phyloP scores from a whole-genome alignment of 1,140 invertebrate species.

The Homarus americanus region DNA sequence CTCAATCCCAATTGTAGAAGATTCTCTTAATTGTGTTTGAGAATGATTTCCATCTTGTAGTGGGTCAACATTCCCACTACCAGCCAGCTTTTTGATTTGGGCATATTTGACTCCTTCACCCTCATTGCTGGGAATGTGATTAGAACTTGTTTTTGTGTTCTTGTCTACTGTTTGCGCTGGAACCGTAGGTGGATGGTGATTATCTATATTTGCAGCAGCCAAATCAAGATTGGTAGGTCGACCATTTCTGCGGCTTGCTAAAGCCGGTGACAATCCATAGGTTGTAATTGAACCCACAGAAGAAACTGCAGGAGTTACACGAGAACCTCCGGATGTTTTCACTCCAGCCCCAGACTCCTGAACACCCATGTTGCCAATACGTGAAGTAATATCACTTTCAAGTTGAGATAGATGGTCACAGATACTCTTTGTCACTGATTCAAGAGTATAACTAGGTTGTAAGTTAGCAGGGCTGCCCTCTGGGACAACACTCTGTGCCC shows the following conservation, averaged over 20 bases:
- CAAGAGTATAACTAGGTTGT: conserved; percentile 66
- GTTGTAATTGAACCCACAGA: conserved; percentile 44
- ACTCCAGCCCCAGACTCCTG: conserved; percentile 12
- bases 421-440: conserved; percentile 73
- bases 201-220: conserved; percentile 28
- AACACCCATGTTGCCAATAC: conserved; percentile 70
- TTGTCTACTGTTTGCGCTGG: not conserved
- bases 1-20: conserved; percentile 25
- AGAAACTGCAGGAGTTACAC: conserved; percentile 12
- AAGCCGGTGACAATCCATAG: conserved; percentile 68
- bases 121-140: conserved; percentile 27
- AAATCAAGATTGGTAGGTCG: conserved; percentile 55
- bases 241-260: conserved; percentile 60
- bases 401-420: conserved; percentile 73
- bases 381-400: conserved; percentile 72
- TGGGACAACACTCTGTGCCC: conserved; percentile 35
- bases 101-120: conserved; percentile 56
- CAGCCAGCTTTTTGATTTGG: conserved; percentile 28
- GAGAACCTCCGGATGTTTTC: not conserved
- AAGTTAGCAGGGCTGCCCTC: not conserved
- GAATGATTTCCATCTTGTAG: conserved; percentile 76
- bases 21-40: conserved; percentile 20
- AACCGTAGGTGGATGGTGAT: not conserved
- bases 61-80: conserved; percentile 74
- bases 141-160: conserved; percentile 2